Percentiles rank a stretch among this genome's conserved stretches.
phyloP scores from a whole-genome alignment of 2,888 invertebrate genomes.

The Myopa testacea region DNA sequence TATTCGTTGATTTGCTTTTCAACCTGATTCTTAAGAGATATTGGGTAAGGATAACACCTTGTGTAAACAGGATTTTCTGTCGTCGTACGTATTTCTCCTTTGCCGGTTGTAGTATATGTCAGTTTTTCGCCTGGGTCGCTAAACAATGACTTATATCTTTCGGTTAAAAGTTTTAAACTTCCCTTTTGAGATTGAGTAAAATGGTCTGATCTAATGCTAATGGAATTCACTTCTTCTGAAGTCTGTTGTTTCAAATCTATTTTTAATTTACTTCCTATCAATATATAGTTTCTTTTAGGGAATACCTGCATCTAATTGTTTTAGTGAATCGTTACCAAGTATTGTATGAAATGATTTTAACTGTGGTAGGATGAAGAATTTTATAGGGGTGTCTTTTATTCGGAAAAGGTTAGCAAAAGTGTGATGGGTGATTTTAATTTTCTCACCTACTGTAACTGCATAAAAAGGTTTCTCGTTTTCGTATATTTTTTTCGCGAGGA shows the following conservation, averaged over 20 bases:
- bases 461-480: constrained; percentile 9
- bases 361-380: constrained; percentile 36
- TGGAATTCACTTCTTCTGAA: constrained; percentile 30
- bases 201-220: constrained; percentile 14
- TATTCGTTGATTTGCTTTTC: constrained; percentile 35
- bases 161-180: not conserved
- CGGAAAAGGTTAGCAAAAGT: constrained; percentile 25
- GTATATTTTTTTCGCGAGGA: constrained; percentile 1
- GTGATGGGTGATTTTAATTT: constrained; percentile 19
- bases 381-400: constrained; percentile 5
- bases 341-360: constrained; percentile 38
- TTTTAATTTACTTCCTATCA: constrained; percentile 15
- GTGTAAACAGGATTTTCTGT: constrained; percentile 34
- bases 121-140: constrained; percentile 38
- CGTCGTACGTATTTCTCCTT: constrained; percentile 37
- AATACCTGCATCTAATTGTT: constrained; percentile 21
- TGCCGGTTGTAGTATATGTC: constrained; percentile 34
- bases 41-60: constrained; percentile 39
- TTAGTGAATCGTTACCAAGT: constrained; percentile 40
- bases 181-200: constrained; percentile 13
- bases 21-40: constrained; percentile 34
- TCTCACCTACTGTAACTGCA: not conserved
- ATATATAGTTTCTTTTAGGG: constrained; percentile 4
- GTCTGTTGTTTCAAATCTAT: constrained; percentile 25
- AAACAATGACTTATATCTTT: constrained; percentile 14